Base-by-base conservation (phyloP, 2,888 invertebrate genomes). In the Myopa testacea region DNA sequence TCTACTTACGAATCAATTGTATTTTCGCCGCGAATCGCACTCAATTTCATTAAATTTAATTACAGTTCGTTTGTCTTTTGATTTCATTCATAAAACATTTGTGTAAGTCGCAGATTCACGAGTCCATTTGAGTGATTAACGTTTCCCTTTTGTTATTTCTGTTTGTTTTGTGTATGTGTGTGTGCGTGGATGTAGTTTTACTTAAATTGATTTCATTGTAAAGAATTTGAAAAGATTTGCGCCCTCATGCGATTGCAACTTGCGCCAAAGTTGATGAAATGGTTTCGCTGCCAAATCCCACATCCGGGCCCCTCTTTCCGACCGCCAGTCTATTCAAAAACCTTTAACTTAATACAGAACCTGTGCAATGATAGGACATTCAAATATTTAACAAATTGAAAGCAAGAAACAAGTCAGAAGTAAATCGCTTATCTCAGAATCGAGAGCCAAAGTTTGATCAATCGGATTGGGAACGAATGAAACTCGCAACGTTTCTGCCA, bases 11-110 rank as follows among this genome's bases (percentile, higher is more conserved):
- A n/a, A n/a, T 14, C 16, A 55, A 55, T 55, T 55, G 14, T 10
- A 5, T 12, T 55, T 55, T 55, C n/a, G 8, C n/a, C 55, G 5
- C 55, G 14, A 55, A 12, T 45, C 45, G 45, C 45, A 45, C 45
- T 45, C 55, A 16, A n/a, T n/a, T 55, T 55, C 55, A n/a, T 55
- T 55, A 55, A 55, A 55, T 55, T 14, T n/a, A 45, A 45, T 45
- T 45, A 45, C 45, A 45, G 7, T 45, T 45, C 3, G 1, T 10
- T 45, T 45, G 45, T 45, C 6, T 45, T 45, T 45, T 10, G 45
- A 10, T 55, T 78, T 78, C 78, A 78, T 78, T 78, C 78, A 78
- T 71, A 60, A 73, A 67, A 4, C 58, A 34, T 26, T 16, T 16
- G 8, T 26, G 37, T 50, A 40, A 12, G 45, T 40, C 19, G 19